These are phyloP conservation scores for Noctua pronuba DNA, from an alignment of 2,888 invertebrate species.

Conservation along the genomic window DNA sequence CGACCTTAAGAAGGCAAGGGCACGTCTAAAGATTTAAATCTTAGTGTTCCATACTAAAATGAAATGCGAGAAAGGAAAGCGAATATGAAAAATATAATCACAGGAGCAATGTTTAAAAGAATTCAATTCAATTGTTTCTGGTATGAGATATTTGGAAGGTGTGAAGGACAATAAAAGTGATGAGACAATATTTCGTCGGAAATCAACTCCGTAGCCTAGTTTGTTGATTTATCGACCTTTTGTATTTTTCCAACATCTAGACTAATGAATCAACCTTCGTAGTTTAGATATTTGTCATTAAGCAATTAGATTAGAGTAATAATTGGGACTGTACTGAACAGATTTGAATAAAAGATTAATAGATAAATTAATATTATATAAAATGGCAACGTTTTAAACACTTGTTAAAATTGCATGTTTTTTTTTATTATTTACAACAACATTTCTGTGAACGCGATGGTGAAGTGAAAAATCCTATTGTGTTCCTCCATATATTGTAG, in stretches of 20 bases:
- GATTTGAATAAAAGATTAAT: background rate
- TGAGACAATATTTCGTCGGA: conserved; percentile 60
- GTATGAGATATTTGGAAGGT: conserved; percentile 28
- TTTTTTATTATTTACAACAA: background rate
- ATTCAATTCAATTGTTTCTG: background rate
- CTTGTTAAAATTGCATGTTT: conserved; percentile 33
- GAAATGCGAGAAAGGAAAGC: background rate
- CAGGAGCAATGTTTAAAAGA: background rate
- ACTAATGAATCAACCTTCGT: conserved; percentile 71
- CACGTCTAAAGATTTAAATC: background rate
- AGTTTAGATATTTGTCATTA: conserved; percentile 73
- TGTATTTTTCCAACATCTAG: conserved; percentile 81
- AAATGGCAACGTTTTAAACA: background rate
- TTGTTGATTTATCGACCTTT: conserved; percentile 60
- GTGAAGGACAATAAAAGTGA: conserved; percentile 61
- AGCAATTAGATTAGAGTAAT: conserved; percentile 68
- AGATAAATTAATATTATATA: background rate
- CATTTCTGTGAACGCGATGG: background rate
- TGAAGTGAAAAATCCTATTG: background rate
- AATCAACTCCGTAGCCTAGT: conserved; percentile 24
- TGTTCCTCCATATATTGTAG: background rate
- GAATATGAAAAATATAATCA: background rate
- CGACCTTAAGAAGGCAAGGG: background rate
- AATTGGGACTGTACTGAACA: conserved; percentile 63
- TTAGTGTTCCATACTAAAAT: background rate